Percentiles rank a stretch among this genome's conserved stretches.
These are phyloP conservation scores for Eilema caniola DNA, from an alignment of 2,888 invertebrate genomes.

Conservation along the genomic window DNA sequence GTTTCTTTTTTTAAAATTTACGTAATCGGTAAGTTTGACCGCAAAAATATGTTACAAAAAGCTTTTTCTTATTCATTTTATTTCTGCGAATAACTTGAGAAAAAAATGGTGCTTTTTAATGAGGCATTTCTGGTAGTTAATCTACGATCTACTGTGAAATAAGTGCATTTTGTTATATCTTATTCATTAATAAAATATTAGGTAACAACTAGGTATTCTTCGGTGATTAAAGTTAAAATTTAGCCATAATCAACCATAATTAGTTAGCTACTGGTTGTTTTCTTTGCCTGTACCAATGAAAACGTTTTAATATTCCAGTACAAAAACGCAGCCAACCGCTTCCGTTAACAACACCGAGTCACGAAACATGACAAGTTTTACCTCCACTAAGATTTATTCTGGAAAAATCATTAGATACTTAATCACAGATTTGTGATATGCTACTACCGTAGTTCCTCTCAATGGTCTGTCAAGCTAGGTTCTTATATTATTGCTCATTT, in stretches of 20 bases:
- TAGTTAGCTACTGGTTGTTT: background rate
- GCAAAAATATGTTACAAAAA: conserved; percentile 1
- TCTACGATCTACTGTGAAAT: background rate
- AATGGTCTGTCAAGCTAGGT: background rate
- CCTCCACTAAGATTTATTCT: conserved; percentile 38
- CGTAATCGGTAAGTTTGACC: background rate
- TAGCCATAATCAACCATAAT: background rate
- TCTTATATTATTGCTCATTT: background rate
- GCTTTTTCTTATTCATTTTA: background rate
- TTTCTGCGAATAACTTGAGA: background rate
- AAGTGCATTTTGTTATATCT: too few relatives aligned
- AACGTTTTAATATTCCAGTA: conserved; percentile 39
- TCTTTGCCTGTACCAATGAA: conserved; percentile 25
- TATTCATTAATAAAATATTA: background rate
- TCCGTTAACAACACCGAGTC: conserved; percentile 64
- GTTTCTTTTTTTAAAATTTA: background rate
- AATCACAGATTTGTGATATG: too few relatives aligned
- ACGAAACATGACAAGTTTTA: conserved; percentile 58
- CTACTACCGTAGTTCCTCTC: background rate
- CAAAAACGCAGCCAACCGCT: conserved; percentile 39
- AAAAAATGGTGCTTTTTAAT: background rate
- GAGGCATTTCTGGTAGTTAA: background rate
- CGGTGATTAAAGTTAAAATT: background rate
- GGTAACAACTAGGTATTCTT: background rate
- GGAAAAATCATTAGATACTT: conserved; percentile 8